Conservation (phyloP, 2,888 invertebrate species). For the Apamea crenata region DNA sequence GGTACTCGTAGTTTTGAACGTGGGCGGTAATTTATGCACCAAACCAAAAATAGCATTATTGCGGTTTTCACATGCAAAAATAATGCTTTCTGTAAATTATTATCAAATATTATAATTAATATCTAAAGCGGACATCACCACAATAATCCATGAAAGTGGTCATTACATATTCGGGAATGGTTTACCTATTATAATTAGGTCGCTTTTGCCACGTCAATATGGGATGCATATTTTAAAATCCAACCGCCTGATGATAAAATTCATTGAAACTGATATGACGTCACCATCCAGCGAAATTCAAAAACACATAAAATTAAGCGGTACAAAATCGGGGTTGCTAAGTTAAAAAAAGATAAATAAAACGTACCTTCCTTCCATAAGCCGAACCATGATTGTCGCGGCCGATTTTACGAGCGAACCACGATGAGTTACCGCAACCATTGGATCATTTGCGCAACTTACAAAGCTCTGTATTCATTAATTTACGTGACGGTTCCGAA, state of each 20-base stretch:
- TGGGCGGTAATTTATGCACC: background rate
- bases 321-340: slow-evolving; percentile 44
- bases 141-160: slow-evolving; percentile 16
- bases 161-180: slow-evolving; percentile 8
- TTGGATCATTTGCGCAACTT: slow-evolving; percentile 75
- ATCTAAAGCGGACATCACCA: slow-evolving; percentile 14
- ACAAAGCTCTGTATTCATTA: slow-evolving; percentile 81
- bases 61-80: slow-evolving; percentile 10
- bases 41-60: slow-evolving; percentile 1
- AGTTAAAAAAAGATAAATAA: slow-evolving; percentile 62
- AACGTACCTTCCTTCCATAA: slow-evolving; percentile 37
- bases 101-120: slow-evolving; percentile 22
- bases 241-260: slow-evolving; percentile 21
- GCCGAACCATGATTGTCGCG: slow-evolving; percentile 65
- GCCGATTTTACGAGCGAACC: slow-evolving; percentile 74
- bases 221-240: slow-evolving; percentile 26
- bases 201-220: background rate
- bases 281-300: slow-evolving; percentile 32
- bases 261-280: slow-evolving; percentile 36
- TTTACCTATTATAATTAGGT: slow-evolving; percentile 26
- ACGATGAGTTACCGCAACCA: slow-evolving; percentile 75
- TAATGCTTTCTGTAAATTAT: background rate
- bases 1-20: background rate
- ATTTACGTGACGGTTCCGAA: slow-evolving; percentile 83
- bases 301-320: slow-evolving; percentile 53